Evolutionary conservation across 37 sponge, comb jelly and placozoan species (phyloP).

Genomic region (Halichondria panicea): DNA sequence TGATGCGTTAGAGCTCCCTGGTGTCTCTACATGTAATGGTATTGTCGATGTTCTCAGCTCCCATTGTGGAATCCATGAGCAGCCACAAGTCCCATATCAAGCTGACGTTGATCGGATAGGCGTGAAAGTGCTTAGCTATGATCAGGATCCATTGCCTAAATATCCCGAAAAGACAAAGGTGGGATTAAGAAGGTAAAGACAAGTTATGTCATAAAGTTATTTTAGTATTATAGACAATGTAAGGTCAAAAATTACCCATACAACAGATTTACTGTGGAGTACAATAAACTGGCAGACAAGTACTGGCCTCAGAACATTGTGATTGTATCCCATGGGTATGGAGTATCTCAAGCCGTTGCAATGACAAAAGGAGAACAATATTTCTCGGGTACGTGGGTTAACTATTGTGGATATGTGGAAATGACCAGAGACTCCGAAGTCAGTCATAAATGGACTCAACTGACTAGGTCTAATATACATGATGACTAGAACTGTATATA

Average conservation of each 20-base stretch:
- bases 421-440: constrained; percentile 17
- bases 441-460: constrained; percentile 10
- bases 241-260: background rate
- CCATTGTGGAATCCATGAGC: constrained; percentile 13
- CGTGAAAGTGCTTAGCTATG: background rate
- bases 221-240: background rate
- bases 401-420: constrained; percentile 61
- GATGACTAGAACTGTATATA: too few species aligned
- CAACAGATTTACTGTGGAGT: constrained; percentile 22
- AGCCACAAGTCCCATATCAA: constrained; percentile 46
- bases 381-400: background rate
- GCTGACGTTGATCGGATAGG: background rate
- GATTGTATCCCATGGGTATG: constrained; percentile 54
- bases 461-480: background rate
- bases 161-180: constrained; percentile 38
- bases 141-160: constrained; percentile 23
- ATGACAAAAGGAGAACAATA: background rate
- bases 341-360: constrained; percentile 33
- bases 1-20: constrained; percentile 1
- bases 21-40: constrained; percentile 40
- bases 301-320: constrained; percentile 49
- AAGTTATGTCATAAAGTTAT: background rate
- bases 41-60: constrained; percentile 32
- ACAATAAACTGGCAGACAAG: constrained; percentile 42
- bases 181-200: constrained; percentile 33